Evolutionary conservation across 1,140 invertebrate genomes (phyloP), one percentile per base, ranked within the genome.

Genomic region (Euborellia annulipes): DNA sequence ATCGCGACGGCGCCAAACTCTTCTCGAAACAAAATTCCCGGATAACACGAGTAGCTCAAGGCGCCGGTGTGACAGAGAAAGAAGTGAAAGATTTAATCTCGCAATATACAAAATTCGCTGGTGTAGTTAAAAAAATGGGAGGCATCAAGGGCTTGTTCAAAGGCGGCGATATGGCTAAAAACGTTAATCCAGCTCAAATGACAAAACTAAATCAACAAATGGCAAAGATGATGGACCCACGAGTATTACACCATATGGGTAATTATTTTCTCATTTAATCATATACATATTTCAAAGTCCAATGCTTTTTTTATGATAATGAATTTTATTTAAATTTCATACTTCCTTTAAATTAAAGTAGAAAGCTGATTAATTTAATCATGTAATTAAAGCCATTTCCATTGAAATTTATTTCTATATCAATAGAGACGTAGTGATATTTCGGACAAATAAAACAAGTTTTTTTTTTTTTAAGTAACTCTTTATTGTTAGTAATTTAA

Each of bases 101-200:
- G 6, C 96, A 99, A 61, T 98, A 99, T 62, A 98, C 93, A 27
- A 99, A 98, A 65, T 99, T 99, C 67, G 92, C 96, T 42, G 94
- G 91, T 18, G 92, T 98, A 49, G 95, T 99, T 0, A 99, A 99
- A 64, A 98, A 98, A 69, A 99, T 99, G 95, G 96, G 96, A 43
- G 94, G 94, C 41, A 98, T 99, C 42, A 99, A 99, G 61, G 94
- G 94, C 23, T 68, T 99, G 4, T 98, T 98, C 61, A 98, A 97
- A 67, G 87, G 91, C 38, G 94, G 93, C 36, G 94, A 98, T 61
- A 95, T 98, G 79, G 81, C 86, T 3, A 97, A 96, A 62, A 99
- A 99, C 68, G 91, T 99, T 0, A 99, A 98, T 67, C 90, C 87
- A 49, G 79, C 79, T 19, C 95, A 99, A 72, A 98, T 99, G 91